A percentile compares a stretch with the other conserved stretches of the same genome.
Conservation (phyloP, 2,797 vertebrate species). For the Melanotaenia trifasciata region DNA sequence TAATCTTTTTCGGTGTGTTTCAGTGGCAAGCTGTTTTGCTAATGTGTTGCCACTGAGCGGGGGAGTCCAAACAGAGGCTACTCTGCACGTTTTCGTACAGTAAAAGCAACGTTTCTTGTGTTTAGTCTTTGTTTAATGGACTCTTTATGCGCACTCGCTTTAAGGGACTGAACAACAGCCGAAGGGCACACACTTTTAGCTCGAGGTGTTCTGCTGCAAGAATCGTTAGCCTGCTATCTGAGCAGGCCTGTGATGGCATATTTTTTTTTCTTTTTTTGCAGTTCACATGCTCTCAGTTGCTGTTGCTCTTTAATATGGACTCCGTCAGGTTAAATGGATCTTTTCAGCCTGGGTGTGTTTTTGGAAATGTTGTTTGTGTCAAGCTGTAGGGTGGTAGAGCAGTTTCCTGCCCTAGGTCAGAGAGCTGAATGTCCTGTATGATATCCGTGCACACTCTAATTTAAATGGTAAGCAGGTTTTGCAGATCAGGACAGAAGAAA, state of each 20-base stretch:
- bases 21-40: conserved; percentile 51
- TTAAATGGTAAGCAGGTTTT: not conserved
- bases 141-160: too few species aligned
- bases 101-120: not conserved
- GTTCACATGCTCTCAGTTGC: not conserved
- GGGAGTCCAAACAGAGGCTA: conserved; percentile 36
- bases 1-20: conserved; percentile 18
- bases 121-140: not conserved
- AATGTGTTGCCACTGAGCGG: conserved; percentile 17
- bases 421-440: conserved; percentile 22
- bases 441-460: not conserved
- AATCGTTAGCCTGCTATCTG: conserved; percentile 23
- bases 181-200: not conserved
- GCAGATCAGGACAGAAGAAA: not conserved
- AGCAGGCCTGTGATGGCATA: conserved; percentile 47
- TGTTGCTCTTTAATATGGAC: not conserved
- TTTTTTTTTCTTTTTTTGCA: conserved; percentile 5
- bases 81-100: not conserved
- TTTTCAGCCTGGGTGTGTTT: conserved; percentile 31
- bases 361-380: not conserved
- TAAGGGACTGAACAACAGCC: conserved; percentile 3
- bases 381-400: conserved; percentile 44
- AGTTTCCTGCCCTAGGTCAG: conserved; percentile 45
- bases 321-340: too few species aligned
- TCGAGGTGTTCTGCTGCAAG: conserved; percentile 9